Base-by-base conservation (phyloP, 1,140 invertebrate genomes). In the Bombus fervidus region DNA sequence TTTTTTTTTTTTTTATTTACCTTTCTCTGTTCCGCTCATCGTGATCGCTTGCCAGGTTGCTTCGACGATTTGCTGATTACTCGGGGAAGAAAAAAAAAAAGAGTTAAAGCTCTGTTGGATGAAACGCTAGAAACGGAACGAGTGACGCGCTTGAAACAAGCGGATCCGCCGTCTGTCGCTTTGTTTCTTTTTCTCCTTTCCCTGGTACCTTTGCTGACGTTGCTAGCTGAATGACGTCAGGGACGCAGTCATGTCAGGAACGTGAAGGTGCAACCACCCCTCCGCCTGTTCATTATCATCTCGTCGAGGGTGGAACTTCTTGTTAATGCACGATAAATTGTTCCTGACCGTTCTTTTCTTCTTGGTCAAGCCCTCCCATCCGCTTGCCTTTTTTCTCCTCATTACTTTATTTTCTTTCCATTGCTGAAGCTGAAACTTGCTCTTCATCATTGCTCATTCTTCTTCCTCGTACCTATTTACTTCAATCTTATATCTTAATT, bases 61-160 rank as follows among this genome's bases (percentile, higher is more conserved):
- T 91, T 93, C 89, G 91, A 83, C 92, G 93, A 94, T 94, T 93
- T 93, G 90, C 91, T 93, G 92, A 94, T 94, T 93, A 93, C 91
- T 93, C 72, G 81, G 59, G 73, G 75, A 87, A 78, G 80, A 75
- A 18, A 31, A 34, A 31, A 34, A 34, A 83, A 57, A 69, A 74
- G 71, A 37, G 73, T 25, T 69, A 81, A 78, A 86, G 39, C 72
- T 57, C n/a, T 66, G 64, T 66, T 39, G 62, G 34, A 73, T 18
- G n/a, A 57, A 22, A 28, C n/a, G 71, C 43, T 68, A 62, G 66
- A 83, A 90, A 86, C 59, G 75, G 78, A 87, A 77, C 81, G 82
- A 90, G 83, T 88, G 86, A 87, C 79, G 64, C 66, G 80, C 59
- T 81, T 81, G 86, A 86, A 90, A 92, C 88, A 87, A 89, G 72